A percentile compares a stretch with the other conserved stretches of the same genome.
These are phyloP conservation scores for Serripes groenlandicus DNA, from an alignment of 2,888 invertebrate species.

Conservation along the genomic window DNA sequence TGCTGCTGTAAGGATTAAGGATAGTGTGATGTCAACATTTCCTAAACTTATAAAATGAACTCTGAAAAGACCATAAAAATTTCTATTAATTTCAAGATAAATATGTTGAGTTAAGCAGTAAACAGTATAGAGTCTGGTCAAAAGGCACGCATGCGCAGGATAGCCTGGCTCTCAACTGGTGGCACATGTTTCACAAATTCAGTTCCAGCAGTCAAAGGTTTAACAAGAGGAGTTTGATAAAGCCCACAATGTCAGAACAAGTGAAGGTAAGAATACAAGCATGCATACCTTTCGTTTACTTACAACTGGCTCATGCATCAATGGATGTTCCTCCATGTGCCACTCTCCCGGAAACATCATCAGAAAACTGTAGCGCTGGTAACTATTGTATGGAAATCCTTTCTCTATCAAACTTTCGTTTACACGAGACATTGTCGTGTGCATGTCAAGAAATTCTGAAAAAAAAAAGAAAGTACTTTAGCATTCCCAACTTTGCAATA, in stretches of 20 bases:
- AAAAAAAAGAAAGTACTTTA: neutral
- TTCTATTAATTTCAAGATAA: too few species aligned
- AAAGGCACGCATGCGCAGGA: too few species aligned
- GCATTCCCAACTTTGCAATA: neutral
- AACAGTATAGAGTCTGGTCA: too few species aligned
- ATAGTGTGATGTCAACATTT: too few species aligned
- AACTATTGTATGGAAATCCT: conserved; percentile 67
- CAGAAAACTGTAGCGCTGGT: conserved; percentile 63
- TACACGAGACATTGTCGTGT: conserved; percentile 64
- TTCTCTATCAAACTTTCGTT: conserved; percentile 66
- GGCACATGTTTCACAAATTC: too few species aligned
- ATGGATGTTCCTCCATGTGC: conserved; percentile 32
- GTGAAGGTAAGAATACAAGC: conserved; percentile 11
- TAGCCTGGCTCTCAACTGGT: too few species aligned
- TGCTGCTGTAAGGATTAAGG: too few species aligned
- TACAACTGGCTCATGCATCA: conserved; percentile 62
- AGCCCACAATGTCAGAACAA: neutral
- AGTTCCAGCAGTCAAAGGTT: too few species aligned
- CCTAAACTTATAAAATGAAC: too few species aligned
- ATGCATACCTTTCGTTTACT: conserved; percentile 61
- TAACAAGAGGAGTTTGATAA: neutral
- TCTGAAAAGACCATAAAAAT: too few species aligned
- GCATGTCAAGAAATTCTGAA: conserved; percentile 73
- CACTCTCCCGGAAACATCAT: conserved; percentile 66
- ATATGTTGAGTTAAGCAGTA: too few species aligned